These are phyloP conservation scores for Zosterops borbonicus DNA, from an alignment of 2,113 vertebrate genomes.

Conservation along the genomic window DNA sequence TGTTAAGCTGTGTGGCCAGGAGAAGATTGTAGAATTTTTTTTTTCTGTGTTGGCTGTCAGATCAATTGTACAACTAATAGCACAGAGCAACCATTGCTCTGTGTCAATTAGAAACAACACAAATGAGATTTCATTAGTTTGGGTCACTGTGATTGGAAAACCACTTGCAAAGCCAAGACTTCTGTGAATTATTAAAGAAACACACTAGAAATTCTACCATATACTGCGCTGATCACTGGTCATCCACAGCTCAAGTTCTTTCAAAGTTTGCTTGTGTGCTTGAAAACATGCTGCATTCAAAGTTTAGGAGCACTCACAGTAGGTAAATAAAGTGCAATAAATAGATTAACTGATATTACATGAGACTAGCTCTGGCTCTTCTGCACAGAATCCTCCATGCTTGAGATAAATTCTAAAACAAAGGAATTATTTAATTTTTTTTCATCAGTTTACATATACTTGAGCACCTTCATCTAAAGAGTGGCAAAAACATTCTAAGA, in stretches of 20 bases:
- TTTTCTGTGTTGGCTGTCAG: not conserved
- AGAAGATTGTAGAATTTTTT: not conserved
- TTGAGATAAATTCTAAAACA: not conserved
- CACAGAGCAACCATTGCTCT: not conserved
- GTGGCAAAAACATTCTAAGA: not conserved
- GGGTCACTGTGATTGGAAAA: not conserved
- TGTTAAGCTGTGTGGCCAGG: not conserved
- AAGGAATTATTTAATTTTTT: not conserved
- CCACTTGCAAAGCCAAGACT: not conserved
- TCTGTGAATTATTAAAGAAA: not conserved
- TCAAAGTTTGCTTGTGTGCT: not conserved
- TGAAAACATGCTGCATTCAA: not conserved
- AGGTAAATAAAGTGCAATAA: not conserved
- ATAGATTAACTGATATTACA: not conserved
- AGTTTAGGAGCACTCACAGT: not conserved
- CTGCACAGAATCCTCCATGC: not conserved
- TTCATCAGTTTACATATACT: not conserved
- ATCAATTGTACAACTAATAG: not conserved
- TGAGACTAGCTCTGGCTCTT: not conserved
- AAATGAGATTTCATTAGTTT: not conserved
- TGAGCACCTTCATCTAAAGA: not conserved
- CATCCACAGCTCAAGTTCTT: not conserved
- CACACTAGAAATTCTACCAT: not conserved
- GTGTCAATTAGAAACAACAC: not conserved
- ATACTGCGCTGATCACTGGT: not conserved